Percentiles rank a stretch among this genome's conserved stretches.
These are phyloP conservation scores for Falco novaeseelandiae DNA, from an alignment of 2,797 vertebrate species.

Conservation along the genomic window DNA sequence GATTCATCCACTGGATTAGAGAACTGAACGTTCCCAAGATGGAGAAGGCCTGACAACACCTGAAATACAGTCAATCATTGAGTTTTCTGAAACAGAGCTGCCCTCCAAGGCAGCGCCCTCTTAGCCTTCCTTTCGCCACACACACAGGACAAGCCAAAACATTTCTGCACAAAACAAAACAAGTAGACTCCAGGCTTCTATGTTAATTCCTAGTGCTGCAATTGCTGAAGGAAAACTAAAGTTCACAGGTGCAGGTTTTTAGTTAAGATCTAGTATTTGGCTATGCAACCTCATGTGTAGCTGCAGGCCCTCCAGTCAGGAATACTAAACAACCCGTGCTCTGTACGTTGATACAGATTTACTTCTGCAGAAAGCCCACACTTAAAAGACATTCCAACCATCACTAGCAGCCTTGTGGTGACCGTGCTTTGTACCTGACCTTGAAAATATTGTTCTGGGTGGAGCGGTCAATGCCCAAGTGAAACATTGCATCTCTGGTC, in stretches of 20 bases:
- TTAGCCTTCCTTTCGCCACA: background rate
- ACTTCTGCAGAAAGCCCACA: background rate
- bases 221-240: background rate
- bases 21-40: slow-evolving; percentile 90
- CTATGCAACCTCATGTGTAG: background rate
- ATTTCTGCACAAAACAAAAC: background rate
- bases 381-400: background rate
- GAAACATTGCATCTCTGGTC: slow-evolving; percentile 89
- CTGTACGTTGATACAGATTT: background rate
- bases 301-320: background rate
- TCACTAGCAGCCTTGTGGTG: background rate
- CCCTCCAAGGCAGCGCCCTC: background rate
- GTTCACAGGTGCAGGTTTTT: background rate
- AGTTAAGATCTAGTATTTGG: background rate
- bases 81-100: background rate
- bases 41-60: slow-evolving; percentile 90
- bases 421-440: slow-evolving; percentile 76
- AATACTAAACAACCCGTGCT: background rate
- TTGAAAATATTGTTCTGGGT: slow-evolving; percentile 88
- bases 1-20: slow-evolving; percentile 82
- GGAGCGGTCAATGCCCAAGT: slow-evolving; percentile 84
- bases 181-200: background rate
- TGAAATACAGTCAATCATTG: slow-evolving; percentile 41
- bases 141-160: background rate
- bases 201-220: background rate